Evolutionary conservation across 1,140 invertebrate species (phyloP).

Genomic region (Oryctes rhinoceros): DNA sequence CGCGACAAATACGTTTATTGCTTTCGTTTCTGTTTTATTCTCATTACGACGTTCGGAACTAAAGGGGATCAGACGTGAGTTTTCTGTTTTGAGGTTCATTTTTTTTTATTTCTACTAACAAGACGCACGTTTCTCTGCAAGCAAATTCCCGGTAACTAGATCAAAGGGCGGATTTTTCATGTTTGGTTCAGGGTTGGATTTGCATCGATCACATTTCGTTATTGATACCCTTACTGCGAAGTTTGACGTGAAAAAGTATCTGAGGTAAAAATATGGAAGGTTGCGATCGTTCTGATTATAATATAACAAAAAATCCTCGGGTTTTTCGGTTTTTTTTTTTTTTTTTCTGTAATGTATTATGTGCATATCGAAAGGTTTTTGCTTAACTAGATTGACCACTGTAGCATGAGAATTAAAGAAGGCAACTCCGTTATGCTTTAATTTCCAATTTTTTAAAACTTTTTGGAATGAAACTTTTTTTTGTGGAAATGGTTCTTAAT

Average conservation of each 20-base stretch:
- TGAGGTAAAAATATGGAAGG: too few species aligned
- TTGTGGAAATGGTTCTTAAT: too few species aligned
- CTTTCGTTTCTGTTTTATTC: slow-evolving; percentile 2
- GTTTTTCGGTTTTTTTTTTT: too few species aligned
- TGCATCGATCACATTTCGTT: background rate
- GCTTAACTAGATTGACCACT: too few species aligned
- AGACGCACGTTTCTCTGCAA: background rate
- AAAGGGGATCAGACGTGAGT: background rate
- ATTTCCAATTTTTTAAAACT: too few species aligned
- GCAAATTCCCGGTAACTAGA: slow-evolving; percentile 9
- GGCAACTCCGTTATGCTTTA: too few species aligned
- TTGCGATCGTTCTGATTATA: too few species aligned
- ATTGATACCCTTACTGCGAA: background rate
- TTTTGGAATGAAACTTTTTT: too few species aligned
- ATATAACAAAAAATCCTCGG: too few species aligned
- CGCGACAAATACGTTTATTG: background rate
- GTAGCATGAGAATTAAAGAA: too few species aligned
- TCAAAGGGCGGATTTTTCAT: background rate
- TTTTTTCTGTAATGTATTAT: too few species aligned
- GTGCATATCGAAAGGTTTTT: too few species aligned
- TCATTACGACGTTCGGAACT: background rate
- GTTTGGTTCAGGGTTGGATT: background rate
- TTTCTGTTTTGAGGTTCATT: background rate
- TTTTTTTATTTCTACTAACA: background rate
- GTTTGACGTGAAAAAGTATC: background rate